These are phyloP conservation scores for Drosophila pectinifera DNA, from an alignment of 1,140 invertebrate species.

Conservation along the genomic window DNA sequence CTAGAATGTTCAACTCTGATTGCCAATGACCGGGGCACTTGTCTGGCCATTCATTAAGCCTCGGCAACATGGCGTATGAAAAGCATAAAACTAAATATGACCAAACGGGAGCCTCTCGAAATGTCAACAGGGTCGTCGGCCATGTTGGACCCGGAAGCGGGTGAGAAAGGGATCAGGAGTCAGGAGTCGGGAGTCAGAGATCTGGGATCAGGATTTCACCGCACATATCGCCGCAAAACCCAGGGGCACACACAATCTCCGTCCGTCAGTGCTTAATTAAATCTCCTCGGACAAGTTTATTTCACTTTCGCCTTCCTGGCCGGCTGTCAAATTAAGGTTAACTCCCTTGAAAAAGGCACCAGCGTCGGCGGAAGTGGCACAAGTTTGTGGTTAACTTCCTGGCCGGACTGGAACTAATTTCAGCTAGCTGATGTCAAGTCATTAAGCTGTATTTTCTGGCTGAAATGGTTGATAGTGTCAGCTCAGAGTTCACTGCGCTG, in stretches of 20 bases:
- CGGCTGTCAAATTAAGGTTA: slow-evolving; percentile 69
- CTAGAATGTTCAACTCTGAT: not conserved
- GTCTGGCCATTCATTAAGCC: slow-evolving; percentile 64
- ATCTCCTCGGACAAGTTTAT: slow-evolving; percentile 60
- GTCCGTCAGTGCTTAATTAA: slow-evolving; percentile 70
- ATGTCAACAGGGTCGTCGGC: slow-evolving; percentile 55
- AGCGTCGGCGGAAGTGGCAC: slow-evolving; percentile 26
- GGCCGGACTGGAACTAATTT: slow-evolving; percentile 54
- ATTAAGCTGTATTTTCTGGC: slow-evolving; percentile 55
- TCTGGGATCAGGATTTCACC: slow-evolving; percentile 19
- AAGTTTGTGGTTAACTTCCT: slow-evolving; percentile 31
- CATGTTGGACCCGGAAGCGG: not conserved
- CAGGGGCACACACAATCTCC: slow-evolving; percentile 30
- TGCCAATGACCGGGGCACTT: slow-evolving; percentile 29
- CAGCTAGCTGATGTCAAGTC: slow-evolving; percentile 55
- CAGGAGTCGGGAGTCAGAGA: not conserved
- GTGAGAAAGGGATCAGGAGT: slow-evolving; percentile 24
- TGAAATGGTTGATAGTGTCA: slow-evolving; percentile 16
- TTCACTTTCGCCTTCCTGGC: slow-evolving; percentile 37
- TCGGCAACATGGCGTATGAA: slow-evolving; percentile 26
- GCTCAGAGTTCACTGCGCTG: slow-evolving; percentile 9
- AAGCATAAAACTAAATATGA: slow-evolving; percentile 59
- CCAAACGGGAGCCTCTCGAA: slow-evolving; percentile 29
- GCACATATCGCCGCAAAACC: slow-evolving; percentile 22
- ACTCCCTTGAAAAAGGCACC: slow-evolving; percentile 3